These are phyloP conservation scores for Papilio glaucus DNA, from an alignment of 1,140 invertebrate species.

Conservation along the genomic window DNA sequence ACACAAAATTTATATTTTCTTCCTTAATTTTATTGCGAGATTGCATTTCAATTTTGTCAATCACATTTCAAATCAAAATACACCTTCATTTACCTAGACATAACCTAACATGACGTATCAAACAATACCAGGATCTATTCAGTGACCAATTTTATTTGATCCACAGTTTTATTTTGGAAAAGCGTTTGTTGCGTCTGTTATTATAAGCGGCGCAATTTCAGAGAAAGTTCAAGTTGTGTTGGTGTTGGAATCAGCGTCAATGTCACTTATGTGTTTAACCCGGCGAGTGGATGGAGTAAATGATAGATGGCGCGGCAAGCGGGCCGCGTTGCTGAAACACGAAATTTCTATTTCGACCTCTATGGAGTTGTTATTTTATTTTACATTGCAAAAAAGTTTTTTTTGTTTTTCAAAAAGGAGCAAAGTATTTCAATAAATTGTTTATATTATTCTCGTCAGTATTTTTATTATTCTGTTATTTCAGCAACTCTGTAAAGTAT, in stretches of 20 bases:
- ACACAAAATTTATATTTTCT: not conserved
- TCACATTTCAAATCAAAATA: constrained; percentile 70
- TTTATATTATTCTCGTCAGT: not conserved
- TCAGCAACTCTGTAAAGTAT: no score
- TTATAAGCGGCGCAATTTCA: constrained; percentile 34
- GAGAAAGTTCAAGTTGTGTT: constrained; percentile 53
- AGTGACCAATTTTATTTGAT: constrained; percentile 58
- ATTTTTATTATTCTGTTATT: no score
- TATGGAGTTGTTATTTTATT: constrained; percentile 57
- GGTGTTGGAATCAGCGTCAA: constrained; percentile 70
- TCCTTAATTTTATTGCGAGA: not conserved
- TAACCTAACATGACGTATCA: constrained; percentile 67
- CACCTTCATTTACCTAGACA: constrained; percentile 69
- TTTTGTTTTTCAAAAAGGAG: no score
- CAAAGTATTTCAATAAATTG: no score
- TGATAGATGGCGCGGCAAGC: constrained; percentile 74
- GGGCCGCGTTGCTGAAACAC: constrained; percentile 66
- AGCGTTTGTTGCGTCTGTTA: constrained; percentile 42
- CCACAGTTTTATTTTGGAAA: constrained; percentile 48
- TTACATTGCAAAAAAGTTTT: not conserved
- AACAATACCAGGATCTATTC: constrained; percentile 50
- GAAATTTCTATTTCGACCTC: constrained; percentile 49
- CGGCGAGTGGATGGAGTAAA: constrained; percentile 80
- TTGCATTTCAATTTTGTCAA: constrained; percentile 48
- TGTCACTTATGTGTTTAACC: constrained; percentile 82